Evolutionary conservation across 2,888 invertebrate species (phyloP), one percentile per base, ranked within the genome.

Genomic region (Lasioglossum marginatum): DNA sequence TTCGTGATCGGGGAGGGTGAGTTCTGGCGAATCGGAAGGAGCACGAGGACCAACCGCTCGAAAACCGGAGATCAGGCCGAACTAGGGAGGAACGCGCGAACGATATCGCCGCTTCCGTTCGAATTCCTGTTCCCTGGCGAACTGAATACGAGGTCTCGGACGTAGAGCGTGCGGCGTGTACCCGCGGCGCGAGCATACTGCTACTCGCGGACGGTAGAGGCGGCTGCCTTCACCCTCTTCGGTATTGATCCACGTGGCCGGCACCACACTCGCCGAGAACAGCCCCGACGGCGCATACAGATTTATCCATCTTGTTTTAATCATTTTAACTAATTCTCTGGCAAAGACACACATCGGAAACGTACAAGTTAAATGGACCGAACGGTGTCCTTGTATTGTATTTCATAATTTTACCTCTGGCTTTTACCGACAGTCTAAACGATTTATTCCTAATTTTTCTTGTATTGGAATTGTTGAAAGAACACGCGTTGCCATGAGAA

Each of bases 181-280:
- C 90, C 89, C 92, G 92, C 92, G 93, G 91, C 93, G 93, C 93
- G 93, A 93, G 91, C 80, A 92, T 92, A 93, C 93, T 94, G 92
- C 88, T 91, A 89, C 91, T 87, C 81, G 88, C 83, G 60, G 87
- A 90, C 89, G 86, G 89, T 86, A 88, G 88, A 87, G 89, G 89
- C 90, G 91, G 88, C 89, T 89, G 63, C 88, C 88, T 89, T 86
- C 89, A 87, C 91, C 89, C 89, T 91, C 87, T 79, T 78, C 89
- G 91, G 93, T 93, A 93, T 93, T 93, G 93, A 93, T 93, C 93
- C 89, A 87, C 89, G 91, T 87, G 93, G 89, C 86, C 82, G 82
- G 87, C 87, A 68, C 78, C 70, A 40, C 81, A 45, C 84, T 71
- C 83, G 63, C 77, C 79, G 78, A 77, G 60, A 57, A 57, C 75